Evolutionary conservation across 53 echinoderm and acorn worm genomes (phyloP), one percentile per base, ranked within the genome.

Genomic region (Echinometra lucunter): DNA sequence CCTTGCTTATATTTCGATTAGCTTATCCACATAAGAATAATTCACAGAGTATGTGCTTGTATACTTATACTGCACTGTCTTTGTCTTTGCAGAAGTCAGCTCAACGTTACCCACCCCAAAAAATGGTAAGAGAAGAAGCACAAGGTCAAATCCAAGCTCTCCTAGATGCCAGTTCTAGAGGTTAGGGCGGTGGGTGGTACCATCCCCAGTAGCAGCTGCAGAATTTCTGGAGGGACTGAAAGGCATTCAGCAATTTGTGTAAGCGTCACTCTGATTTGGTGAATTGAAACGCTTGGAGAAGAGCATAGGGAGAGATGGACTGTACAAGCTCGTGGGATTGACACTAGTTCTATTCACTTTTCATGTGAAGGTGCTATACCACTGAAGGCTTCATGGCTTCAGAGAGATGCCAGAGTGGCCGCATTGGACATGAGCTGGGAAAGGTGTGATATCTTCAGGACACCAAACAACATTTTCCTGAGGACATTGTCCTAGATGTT

Each of bases 361-460:
- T 6, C 60, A 32, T 57, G 93, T 92, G 57, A 74, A 47, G 75
- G 93, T 92, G 55, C n/a, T 78, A 92, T n/a, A 56, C 78, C 35
- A 27, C 47, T 0, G 78, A 78, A 37, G 78, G 58, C 80, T 75
- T 16, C 45, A 42, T 47, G 16, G 8, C 93, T 92, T 19, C 45
- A 75, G 37, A 53, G 40, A 21, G 93, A 92, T 56, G 57, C 34
- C 55, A 78, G 34, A 78, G 55, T 13, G 93, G 93, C 17, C 27
- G 27, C 37, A 74, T 92, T 25, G 93, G 93, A 75, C 93, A 37
- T 32, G 34, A 55, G 35, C 93, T 92, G 11, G 75, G 25, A 18
- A 18, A 92, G 75, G 80, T 78, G 8, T 92, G 18, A 28, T 92
- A 7, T 57, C 93, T 37, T 37, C 28, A 30, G 57, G 58, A 78